A percentile compares a stretch with the other conserved stretches of the same genome.
These are phyloP conservation scores for Stenoptilia bipunctidactyla DNA, from an alignment of 2,888 invertebrate species.

Conservation along the genomic window DNA sequence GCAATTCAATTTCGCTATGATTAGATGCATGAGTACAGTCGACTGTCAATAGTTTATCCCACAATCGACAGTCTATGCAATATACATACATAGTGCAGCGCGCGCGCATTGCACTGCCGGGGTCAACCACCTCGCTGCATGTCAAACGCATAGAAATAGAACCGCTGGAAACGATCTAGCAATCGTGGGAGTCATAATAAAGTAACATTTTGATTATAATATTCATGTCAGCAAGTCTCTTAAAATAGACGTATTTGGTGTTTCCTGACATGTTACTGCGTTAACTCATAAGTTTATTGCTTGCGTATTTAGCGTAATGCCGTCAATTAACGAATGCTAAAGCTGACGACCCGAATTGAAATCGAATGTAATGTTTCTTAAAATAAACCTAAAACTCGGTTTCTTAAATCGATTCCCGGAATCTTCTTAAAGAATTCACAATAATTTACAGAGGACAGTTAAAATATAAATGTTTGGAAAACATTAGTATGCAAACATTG, in stretches of 20 bases:
- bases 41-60: conserved; percentile 43
- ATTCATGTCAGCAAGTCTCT: neutral
- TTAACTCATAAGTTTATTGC: neutral
- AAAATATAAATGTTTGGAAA: too few relatives aligned
- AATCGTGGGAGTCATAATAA: neutral
- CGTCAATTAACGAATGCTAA: neutral
- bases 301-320: neutral
- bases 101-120: conserved; percentile 38
- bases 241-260: neutral
- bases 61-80: conserved; percentile 30
- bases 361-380: neutral
- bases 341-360: neutral
- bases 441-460: too few relatives aligned
- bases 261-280: neutral
- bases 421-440: neutral
- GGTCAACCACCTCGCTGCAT: conserved; percentile 38
- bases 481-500: too few relatives aligned
- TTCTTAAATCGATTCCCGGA: neutral
- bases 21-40: neutral
- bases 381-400: neutral
- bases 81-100: conserved; percentile 36
- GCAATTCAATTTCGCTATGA: conserved; percentile 16
- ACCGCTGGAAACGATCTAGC: conserved; percentile 8
- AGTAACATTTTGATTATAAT: neutral
- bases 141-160: conserved; percentile 10